phyloP scores from a whole-genome alignment of 2,113 vertebrate genomes.

The Edolisoma coerulescens region DNA sequence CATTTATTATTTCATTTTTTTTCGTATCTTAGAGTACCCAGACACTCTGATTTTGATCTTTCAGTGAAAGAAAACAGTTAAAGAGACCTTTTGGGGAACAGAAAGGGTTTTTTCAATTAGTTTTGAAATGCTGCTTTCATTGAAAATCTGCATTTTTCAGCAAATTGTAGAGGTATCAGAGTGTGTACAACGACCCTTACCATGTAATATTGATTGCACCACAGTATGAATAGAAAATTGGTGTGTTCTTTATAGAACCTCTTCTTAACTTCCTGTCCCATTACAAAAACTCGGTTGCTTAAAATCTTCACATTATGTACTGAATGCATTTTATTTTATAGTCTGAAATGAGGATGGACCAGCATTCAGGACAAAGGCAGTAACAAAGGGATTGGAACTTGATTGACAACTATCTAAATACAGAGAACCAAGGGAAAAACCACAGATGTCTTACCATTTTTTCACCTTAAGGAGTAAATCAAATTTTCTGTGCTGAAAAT shows the following conservation, averaged over 20 bases:
- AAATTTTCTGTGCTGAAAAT: constrained; percentile 67
- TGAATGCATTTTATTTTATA: neutral
- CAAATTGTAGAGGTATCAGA: neutral
- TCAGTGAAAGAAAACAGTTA: neutral
- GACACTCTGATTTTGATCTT: neutral
- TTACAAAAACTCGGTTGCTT: neutral
- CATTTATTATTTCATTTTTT: neutral
- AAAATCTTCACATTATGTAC: neutral
- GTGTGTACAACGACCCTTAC: neutral
- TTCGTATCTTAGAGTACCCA: neutral
- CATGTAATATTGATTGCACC: neutral
- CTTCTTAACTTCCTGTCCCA: neutral
- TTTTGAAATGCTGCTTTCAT: neutral
- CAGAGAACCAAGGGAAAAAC: neutral
- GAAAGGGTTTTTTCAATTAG: neutral
- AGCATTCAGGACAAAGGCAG: neutral
- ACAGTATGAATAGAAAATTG: neutral
- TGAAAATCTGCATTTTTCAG: neutral
- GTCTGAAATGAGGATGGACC: neutral
- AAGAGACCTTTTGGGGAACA: neutral
- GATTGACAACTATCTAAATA: neutral
- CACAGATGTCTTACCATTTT: constrained; percentile 64
- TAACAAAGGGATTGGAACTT: neutral
- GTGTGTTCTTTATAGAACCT: neutral
- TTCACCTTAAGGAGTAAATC: constrained; percentile 69